Percentiles rank a stretch among this genome's conserved stretches.
phyloP scores from a whole-genome alignment of 92 coral and sea anemone genomes.

The Epizoanthus illoricatus region DNA sequence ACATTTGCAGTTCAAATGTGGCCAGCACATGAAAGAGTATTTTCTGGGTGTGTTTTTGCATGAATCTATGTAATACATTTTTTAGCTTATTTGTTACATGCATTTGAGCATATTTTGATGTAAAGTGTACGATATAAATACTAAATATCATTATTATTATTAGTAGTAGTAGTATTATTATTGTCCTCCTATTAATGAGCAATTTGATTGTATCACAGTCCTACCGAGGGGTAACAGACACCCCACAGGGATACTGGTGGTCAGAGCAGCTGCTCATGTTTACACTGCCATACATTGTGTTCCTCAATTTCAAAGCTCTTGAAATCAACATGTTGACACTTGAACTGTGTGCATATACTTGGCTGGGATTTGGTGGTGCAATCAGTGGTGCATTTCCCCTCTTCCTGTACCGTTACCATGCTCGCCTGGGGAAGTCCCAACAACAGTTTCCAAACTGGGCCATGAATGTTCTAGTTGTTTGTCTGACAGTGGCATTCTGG shows the following conservation, averaged over 20 bases:
- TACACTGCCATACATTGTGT: conserved; percentile 51
- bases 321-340: conserved; percentile 60
- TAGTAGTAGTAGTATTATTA: too few species aligned
- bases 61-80: too few species aligned
- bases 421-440: conserved; percentile 36
- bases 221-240: conserved; percentile 46
- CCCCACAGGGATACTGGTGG: conserved; percentile 64
- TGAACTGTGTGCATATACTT: conserved; percentile 65
- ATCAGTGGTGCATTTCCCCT: conserved; percentile 55
- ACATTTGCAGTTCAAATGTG: too few species aligned
- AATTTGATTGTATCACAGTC: conserved; percentile 37
- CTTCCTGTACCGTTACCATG: conserved; percentile 54
- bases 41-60: too few species aligned
- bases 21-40: too few species aligned
- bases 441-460: conserved; percentile 57
- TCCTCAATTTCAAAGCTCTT: conserved; percentile 66
- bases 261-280: conserved; percentile 64
- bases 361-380: conserved; percentile 70
- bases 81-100: too few species aligned
- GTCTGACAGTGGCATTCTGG: conserved; percentile 63
- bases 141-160: too few species aligned
- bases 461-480: conserved; percentile 52
- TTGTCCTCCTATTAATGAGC: too few species aligned
- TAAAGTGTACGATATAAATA: too few species aligned
- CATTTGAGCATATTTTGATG: too few species aligned